These are phyloP conservation scores for Gymnoscopelus microlampas DNA, from an alignment of 2,797 vertebrate genomes.

Conservation along the genomic window DNA sequence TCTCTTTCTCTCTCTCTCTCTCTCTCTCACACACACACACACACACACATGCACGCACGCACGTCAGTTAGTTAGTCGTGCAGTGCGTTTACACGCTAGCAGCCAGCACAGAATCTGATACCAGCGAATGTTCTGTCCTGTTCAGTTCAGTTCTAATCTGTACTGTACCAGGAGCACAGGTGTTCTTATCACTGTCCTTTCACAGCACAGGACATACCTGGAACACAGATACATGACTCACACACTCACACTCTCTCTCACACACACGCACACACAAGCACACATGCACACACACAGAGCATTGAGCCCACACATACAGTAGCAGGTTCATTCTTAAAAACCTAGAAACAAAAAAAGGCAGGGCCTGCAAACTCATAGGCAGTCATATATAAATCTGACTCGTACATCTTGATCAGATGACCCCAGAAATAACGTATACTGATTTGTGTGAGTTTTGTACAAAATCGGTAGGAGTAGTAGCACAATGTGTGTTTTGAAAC, in stretches of 20 bases:
- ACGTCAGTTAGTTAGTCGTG: slow-evolving; percentile 26
- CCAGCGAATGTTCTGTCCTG: background rate
- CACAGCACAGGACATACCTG: slow-evolving; percentile 57
- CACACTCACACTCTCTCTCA: background rate
- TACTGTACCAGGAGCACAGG: slow-evolving; percentile 55
- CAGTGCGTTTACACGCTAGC: slow-evolving; percentile 23
- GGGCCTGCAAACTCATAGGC: too few relatives aligned
- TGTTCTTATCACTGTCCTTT: slow-evolving; percentile 71
- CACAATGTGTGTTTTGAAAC: too few relatives aligned
- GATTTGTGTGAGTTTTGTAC: too few relatives aligned
- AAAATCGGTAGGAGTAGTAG: too few relatives aligned
- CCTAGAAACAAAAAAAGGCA: too few relatives aligned
- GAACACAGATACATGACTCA: slow-evolving; percentile 30
- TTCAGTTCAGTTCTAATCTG: slow-evolving; percentile 52
- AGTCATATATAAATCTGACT: too few relatives aligned
- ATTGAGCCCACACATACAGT: too few relatives aligned
- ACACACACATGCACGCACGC: too few relatives aligned
- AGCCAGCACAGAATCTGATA: slow-evolving; percentile 44
- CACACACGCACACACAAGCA: background rate
- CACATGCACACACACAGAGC: background rate
- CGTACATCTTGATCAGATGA: too few relatives aligned
- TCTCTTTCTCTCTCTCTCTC: background rate
- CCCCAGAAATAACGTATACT: too few relatives aligned
- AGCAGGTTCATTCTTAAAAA: too few relatives aligned
- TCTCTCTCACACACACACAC: too few relatives aligned